phyloP scores from a whole-genome alignment of 2,797 vertebrate genomes.

The Spheniscus humboldti region DNA sequence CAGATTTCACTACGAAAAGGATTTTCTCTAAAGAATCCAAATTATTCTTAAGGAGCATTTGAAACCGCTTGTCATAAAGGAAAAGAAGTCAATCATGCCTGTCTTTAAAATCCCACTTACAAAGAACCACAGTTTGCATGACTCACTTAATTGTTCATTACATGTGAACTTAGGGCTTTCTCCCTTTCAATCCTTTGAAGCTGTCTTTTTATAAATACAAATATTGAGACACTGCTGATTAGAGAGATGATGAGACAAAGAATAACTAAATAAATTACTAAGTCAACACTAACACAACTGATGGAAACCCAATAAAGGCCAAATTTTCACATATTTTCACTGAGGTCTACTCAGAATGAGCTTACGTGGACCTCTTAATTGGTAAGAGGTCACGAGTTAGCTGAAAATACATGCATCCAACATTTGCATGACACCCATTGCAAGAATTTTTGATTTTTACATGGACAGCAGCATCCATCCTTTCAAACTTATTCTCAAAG shows the following conservation, averaged over 20 bases:
- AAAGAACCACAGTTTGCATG: slow-evolving; percentile 62
- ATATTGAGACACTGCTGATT: slow-evolving; percentile 77
- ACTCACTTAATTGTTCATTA: slow-evolving; percentile 73
- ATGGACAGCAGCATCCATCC: not conserved
- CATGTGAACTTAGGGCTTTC: slow-evolving; percentile 54
- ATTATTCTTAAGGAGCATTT: slow-evolving; percentile 29
- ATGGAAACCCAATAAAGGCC: not conserved
- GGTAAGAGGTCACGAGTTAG: not conserved
- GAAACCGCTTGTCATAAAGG: slow-evolving; percentile 37
- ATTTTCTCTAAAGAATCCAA: not conserved
- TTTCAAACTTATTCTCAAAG: not conserved
- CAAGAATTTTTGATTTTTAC: not conserved
- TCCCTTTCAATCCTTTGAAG: slow-evolving; percentile 67
- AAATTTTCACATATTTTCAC: not conserved
- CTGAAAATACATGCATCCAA: not conserved
- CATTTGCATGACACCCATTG: not conserved
- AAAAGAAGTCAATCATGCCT: slow-evolving; percentile 46
- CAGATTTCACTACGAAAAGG: not conserved
- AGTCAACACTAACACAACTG: slow-evolving; percentile 61
- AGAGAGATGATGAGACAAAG: slow-evolving; percentile 56
- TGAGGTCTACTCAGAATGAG: not conserved
- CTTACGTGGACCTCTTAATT: not conserved
- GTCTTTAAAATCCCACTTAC: slow-evolving; percentile 60
- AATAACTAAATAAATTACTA: slow-evolving; percentile 66
- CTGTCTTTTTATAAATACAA: slow-evolving; percentile 72